These are phyloP conservation scores for Nasonovia ribisnigri DNA, from an alignment of 2,888 invertebrate species.

Conservation along the genomic window DNA sequence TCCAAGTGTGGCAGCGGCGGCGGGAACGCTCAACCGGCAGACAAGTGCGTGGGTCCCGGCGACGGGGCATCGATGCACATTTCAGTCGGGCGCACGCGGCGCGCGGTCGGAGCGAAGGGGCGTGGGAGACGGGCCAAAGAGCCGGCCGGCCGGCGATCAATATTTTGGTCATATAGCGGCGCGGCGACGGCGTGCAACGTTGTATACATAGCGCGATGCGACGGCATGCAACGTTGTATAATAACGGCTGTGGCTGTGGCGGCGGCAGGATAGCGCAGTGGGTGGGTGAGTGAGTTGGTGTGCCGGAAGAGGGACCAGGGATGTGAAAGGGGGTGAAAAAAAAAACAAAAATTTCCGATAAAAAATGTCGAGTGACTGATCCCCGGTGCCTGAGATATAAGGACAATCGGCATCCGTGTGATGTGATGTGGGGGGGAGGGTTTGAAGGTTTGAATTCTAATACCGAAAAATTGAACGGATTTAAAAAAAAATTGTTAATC, in stretches of 20 bases:
- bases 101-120: not conserved
- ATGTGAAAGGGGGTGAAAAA: not conserved
- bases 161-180: constrained; percentile 40
- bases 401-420: not conserved
- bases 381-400: not conserved
- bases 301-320: not conserved
- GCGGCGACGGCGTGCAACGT: not conserved
- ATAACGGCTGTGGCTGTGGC: not conserved
- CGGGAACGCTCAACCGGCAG: constrained; percentile 62
- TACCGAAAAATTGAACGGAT: not conserved
- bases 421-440: not conserved
- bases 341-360: not conserved
- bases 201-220: constrained; percentile 3
- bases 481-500: not conserved
- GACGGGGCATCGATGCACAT: constrained; percentile 50
- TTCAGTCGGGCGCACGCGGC: constrained; percentile 23
- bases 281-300: not conserved
- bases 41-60: constrained; percentile 61
- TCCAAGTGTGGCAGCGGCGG: constrained; percentile 13
- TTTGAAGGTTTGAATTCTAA: not conserved
- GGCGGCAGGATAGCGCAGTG: not conserved
- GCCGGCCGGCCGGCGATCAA: constrained; percentile 61
- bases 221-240: not conserved
- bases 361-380: not conserved
- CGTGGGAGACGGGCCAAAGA: constrained; percentile 16